Evolutionary conservation across 1,140 invertebrate genomes (phyloP).

Genomic region (Drosophila hydei): DNA sequence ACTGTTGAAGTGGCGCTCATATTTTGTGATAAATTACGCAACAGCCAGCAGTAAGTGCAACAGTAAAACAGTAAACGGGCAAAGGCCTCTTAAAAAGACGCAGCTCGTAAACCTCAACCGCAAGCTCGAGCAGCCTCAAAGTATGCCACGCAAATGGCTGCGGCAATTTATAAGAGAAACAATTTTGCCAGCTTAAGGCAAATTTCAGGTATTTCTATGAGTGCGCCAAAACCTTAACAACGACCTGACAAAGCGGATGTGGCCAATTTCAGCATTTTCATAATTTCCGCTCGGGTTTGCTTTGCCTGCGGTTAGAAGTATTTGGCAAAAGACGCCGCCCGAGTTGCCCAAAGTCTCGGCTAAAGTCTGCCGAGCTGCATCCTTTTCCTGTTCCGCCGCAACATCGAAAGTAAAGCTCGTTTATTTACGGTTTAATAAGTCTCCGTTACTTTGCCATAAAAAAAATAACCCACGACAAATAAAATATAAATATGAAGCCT

Average conservation of each 20-base stretch:
- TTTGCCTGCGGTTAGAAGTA: slow-evolving; percentile 35
- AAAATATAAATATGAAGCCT: slow-evolving; percentile 63
- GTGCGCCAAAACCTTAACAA: slow-evolving; percentile 22
- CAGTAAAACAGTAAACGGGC: slow-evolving; percentile 14
- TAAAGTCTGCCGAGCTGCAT: slow-evolving; percentile 16
- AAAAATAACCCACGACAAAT: slow-evolving; percentile 44
- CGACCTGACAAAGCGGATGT: slow-evolving; percentile 57
- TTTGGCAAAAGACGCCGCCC: slow-evolving; percentile 25
- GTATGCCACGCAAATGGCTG: slow-evolving; percentile 68
- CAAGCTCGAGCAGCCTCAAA: slow-evolving; percentile 58
- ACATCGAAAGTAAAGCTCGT: slow-evolving; percentile 51
- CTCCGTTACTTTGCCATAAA: not conserved
- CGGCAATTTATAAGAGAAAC: slow-evolving; percentile 34
- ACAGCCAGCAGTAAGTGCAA: slow-evolving; percentile 2
- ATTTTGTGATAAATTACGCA: slow-evolving; percentile 58
- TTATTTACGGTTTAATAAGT: slow-evolving; percentile 75
- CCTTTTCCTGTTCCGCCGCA: slow-evolving; percentile 29
- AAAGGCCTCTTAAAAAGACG: slow-evolving; percentile 19
- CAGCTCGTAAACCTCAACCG: slow-evolving; percentile 10
- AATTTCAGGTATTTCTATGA: slow-evolving; percentile 20
- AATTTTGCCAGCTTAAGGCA: slow-evolving; percentile 32
- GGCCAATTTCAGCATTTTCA: slow-evolving; percentile 78
- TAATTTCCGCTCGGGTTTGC: slow-evolving; percentile 66
- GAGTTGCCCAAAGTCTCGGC: slow-evolving; percentile 3
- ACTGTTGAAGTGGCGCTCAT: slow-evolving; percentile 36